These are phyloP conservation scores for Sinocyclocheilus anophthalmus DNA, from an alignment of 2,113 vertebrate species.

Conservation along the genomic window DNA sequence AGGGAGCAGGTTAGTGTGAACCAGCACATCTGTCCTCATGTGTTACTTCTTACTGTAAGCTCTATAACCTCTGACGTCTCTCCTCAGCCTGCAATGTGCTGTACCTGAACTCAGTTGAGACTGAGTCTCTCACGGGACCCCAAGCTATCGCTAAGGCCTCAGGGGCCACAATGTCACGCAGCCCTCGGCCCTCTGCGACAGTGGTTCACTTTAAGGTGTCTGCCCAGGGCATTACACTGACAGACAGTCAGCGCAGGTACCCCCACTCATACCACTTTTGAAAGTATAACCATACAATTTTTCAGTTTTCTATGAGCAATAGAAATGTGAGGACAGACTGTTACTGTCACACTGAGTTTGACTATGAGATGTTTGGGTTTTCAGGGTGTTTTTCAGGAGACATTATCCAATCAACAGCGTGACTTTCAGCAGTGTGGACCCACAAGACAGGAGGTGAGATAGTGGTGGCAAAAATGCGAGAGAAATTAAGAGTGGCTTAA, in stretches of 20 bases:
- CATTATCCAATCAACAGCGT: constrained; percentile 89
- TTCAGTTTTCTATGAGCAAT: background rate
- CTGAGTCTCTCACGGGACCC: constrained; percentile 88
- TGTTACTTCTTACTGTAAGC: background rate
- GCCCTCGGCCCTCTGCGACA: constrained; percentile 74
- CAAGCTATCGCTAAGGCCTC: constrained; percentile 88
- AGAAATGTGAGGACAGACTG: background rate
- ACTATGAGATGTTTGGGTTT: constrained; percentile 16
- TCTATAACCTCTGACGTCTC: background rate
- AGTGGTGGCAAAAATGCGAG: background rate
- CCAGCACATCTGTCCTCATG: background rate
- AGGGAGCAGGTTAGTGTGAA: constrained; percentile 82
- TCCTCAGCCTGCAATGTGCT: constrained; percentile 86
- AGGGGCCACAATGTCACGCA: constrained; percentile 76
- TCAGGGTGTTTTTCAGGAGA: constrained; percentile 88
- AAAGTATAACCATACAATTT: background rate
- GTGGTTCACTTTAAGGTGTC: constrained; percentile 92
- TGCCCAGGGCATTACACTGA: constrained; percentile 88
- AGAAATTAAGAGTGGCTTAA: background rate
- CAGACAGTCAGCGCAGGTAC: constrained; percentile 89
- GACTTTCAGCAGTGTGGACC: constrained; percentile 87
- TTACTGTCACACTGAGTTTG: background rate
- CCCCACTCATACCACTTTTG: too few relatives aligned
- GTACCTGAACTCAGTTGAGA: constrained; percentile 90
- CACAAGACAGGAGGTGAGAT: constrained; percentile 85